Percentiles rank a stretch among this genome's conserved stretches.
Conservation (phyloP, 2,888 invertebrate species). For the Acleris sparsana region DNA sequence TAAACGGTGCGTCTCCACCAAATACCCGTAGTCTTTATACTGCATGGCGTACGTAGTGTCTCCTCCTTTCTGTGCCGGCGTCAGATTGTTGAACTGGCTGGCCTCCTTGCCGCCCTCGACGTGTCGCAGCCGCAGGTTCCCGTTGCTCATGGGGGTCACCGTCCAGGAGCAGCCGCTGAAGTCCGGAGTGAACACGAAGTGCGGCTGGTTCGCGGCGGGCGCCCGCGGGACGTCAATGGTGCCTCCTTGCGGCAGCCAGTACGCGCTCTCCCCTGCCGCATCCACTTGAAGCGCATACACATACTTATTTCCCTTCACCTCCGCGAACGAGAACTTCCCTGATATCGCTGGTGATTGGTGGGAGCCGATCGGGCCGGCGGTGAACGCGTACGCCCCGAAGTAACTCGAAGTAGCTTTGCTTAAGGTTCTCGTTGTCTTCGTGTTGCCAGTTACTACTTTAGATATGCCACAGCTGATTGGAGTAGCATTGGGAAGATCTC, state of each 20-base stretch:
- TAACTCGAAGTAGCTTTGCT: background rate
- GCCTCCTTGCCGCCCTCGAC: slow-evolving; percentile 9
- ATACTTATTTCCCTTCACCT: slow-evolving; percentile 10
- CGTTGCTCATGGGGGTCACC: slow-evolving; percentile 3
- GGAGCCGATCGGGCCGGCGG: slow-evolving; percentile 14
- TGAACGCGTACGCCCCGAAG: slow-evolving; percentile 10
- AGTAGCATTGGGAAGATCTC: background rate
- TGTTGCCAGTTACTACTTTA: background rate
- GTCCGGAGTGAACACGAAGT: slow-evolving; percentile 17
- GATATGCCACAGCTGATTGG: slow-evolving; percentile 5
- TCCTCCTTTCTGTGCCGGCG: slow-evolving; percentile 7
- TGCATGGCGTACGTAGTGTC: slow-evolving; percentile 15
- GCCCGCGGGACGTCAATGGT: slow-evolving; percentile 6
- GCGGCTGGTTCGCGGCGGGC: background rate
- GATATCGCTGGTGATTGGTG: slow-evolving; percentile 8
- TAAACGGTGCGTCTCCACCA: background rate
- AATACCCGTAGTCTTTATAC: slow-evolving; percentile 14
- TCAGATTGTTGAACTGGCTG: slow-evolving; percentile 8
- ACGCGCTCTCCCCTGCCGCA: slow-evolving; percentile 1
- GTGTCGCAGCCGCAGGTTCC: slow-evolving; percentile 8
- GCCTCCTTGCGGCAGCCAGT: slow-evolving; percentile 18
- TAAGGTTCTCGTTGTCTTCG: background rate
- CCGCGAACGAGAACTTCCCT: slow-evolving; percentile 9
- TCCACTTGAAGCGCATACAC: slow-evolving; percentile 18
- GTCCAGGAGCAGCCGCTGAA: slow-evolving; percentile 17